These are phyloP conservation scores for Halictus quadricinctus DNA, from an alignment of 2,888 invertebrate species.

Conservation along the genomic window DNA sequence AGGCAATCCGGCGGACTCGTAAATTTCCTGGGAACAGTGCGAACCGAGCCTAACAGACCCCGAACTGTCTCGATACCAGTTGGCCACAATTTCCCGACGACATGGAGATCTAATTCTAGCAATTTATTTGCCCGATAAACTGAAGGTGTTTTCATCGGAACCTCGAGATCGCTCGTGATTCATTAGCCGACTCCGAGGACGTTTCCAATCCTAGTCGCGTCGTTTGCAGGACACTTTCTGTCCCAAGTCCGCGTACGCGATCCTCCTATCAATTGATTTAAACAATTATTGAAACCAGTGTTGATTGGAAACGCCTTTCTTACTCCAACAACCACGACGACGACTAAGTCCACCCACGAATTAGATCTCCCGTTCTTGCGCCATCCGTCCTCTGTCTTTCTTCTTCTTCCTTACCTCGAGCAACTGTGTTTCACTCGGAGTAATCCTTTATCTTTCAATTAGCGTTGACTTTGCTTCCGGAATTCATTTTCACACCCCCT, in stretches of 20 bases:
- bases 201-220: conserved; percentile 35
- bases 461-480: not conserved
- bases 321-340: not conserved
- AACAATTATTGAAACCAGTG: conserved; percentile 20
- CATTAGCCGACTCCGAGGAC: conserved; percentile 35
- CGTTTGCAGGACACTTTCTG: conserved; percentile 36
- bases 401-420: not conserved
- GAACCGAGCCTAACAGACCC: conserved; percentile 63
- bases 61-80: conserved; percentile 59
- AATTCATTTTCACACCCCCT: not conserved
- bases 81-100: conserved; percentile 62
- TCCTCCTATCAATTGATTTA: conserved; percentile 13
- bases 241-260: not conserved
- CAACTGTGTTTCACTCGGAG: not conserved
- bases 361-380: conserved; percentile 1
- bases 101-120: conserved; percentile 59
- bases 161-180: conserved; percentile 44
- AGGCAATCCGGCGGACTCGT: conserved; percentile 75
- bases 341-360: not conserved
- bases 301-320: conserved; percentile 20
- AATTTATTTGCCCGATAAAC: conserved; percentile 64
- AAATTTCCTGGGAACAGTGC: conserved; percentile 73
- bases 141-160: conserved; percentile 52
- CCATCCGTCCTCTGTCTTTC: not conserved
- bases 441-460: conserved; percentile 10